Evolutionary conservation across 2,888 invertebrate genomes (phyloP), one percentile per base, ranked within the genome.

Genomic region (Scelioninae gen. 2): DNA sequence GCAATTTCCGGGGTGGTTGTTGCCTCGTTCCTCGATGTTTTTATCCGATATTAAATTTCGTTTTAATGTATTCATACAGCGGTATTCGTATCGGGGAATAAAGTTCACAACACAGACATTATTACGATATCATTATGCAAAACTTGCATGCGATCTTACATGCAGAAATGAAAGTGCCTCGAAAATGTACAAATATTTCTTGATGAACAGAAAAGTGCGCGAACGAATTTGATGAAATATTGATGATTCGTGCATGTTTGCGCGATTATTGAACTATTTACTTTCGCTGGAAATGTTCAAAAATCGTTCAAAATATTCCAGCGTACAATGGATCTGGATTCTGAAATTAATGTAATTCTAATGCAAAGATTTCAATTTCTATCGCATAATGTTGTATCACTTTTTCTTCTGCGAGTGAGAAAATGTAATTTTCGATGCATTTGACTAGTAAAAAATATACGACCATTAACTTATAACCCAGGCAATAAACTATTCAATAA

Each of bases 31-130:
- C 11, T 11, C 28, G n/a, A 25, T 39, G 13, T 48, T 60, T 60
- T 60, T 48, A 37, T 2, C 37, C 46, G 35, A 60, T 60, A 48
- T 46, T 37, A 60, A 60, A 60, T 57, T 57, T 43, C 15, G 11
- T 31, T 25, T 57, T 31, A 57, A 43, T 43, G 31, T 22, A 52
- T 37, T 19, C 37, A 19, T 35, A 22, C 37, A 11, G 22, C 31
- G 37, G 52, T 22, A 52, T 52, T 52, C 18, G 22, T 11, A 52
- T 52, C 11, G 19, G 13, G 10, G 7, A 37, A 37, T 37, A 22
- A 18, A 50, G 50, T 33, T 18, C 33, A 7, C 28, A 50, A 33
- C 50, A n/a, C n/a, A 9, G 16, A 18, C 18, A 18, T 50, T 50
- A 52, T 37, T 52, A 22, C 22, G 10, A 37, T 22, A 37, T 22